phyloP scores from a whole-genome alignment of 2,113 vertebrate genomes.

The Leptobrachium leishanense region DNA sequence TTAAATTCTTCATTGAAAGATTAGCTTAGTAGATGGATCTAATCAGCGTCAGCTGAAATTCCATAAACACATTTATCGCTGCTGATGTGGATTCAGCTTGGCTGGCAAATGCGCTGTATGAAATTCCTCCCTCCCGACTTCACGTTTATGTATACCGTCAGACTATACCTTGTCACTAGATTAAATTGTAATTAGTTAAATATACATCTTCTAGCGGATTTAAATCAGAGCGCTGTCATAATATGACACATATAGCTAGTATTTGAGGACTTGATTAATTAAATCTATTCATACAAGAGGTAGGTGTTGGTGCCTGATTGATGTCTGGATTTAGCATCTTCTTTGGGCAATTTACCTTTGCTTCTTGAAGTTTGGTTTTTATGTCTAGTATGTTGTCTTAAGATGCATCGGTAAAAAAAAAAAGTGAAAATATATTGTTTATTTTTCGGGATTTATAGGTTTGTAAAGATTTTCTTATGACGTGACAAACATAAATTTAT shows the following conservation, averaged over 20 bases:
- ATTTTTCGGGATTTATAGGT: no score
- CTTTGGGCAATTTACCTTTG: neutral
- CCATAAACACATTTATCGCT: neutral
- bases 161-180: neutral
- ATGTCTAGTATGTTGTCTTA: no score
- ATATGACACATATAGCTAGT: neutral
- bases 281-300: neutral
- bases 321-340: neutral
- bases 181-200: neutral
- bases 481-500: no score
- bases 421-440: no score
- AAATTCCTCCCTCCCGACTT: neutral
- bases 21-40: slow-evolving; percentile 5
- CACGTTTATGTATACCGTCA: neutral
- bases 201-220: neutral
- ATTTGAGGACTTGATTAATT: neutral
- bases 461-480: no score
- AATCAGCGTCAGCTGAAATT: neutral
- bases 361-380: no score
- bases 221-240: neutral
- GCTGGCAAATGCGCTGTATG: neutral
- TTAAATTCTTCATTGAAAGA: slow-evolving; percentile 15
- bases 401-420: no score
- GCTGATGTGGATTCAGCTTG: neutral
- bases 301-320: neutral